Evolutionary conservation across 2,888 invertebrate species (phyloP).

Genomic region (Polyommatus icarus): DNA sequence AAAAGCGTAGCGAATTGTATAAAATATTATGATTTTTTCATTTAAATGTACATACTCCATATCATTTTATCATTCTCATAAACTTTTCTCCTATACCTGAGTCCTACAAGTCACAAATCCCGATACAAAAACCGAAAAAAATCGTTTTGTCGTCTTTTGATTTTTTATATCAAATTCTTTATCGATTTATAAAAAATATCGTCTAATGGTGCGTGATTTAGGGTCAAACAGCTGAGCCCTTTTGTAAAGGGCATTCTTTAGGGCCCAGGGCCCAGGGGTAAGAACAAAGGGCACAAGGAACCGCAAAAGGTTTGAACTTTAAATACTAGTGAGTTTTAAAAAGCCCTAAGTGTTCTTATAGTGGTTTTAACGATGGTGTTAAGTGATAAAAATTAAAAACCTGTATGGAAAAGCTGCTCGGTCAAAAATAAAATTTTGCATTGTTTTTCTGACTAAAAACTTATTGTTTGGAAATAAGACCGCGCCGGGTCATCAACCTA

Average conservation of each 20-base stretch:
- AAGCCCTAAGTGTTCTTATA: not conserved
- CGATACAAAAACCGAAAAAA: not conserved
- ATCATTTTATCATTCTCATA: not conserved
- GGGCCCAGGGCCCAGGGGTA: not conserved
- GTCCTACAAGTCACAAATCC: not conserved
- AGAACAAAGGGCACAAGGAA: constrained; percentile 3
- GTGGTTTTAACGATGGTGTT: not conserved
- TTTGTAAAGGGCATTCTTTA: not conserved
- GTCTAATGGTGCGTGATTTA: constrained; percentile 23
- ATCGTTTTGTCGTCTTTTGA: not conserved
- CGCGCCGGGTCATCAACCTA: too few species aligned
- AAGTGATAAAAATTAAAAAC: not conserved
- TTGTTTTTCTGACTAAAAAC: not conserved
- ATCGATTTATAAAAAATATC: constrained; percentile 18
- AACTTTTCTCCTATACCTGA: not conserved
- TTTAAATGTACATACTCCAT: too few species aligned
- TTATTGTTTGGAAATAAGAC: not conserved
- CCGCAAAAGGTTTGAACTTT: constrained; percentile 3
- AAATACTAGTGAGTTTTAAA: not conserved
- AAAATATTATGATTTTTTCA: too few species aligned
- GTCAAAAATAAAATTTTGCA: not conserved
- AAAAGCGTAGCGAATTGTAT: too few species aligned
- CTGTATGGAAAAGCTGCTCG: not conserved
- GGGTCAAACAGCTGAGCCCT: constrained; percentile 21
- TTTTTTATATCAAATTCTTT: not conserved